These are phyloP conservation scores for Hydropotes inermis DNA, from an alignment of 2,113 vertebrate species.

Conservation along the genomic window DNA sequence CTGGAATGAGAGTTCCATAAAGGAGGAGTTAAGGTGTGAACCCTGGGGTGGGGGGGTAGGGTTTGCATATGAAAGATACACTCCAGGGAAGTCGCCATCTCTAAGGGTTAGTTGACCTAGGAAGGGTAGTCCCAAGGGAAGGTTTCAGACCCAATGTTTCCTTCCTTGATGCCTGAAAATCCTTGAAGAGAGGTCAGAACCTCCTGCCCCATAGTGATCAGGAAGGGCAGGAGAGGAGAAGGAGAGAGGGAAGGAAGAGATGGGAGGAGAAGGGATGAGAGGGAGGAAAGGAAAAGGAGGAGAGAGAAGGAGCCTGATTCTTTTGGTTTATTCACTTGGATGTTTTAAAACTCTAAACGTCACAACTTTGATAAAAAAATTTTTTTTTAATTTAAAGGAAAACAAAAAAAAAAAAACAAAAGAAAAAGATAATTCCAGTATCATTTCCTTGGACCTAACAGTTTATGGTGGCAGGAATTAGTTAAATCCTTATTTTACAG, in stretches of 20 bases:
- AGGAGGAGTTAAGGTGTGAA: not conserved
- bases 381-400: not conserved
- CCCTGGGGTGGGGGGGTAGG: too few relatives aligned
- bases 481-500: not conserved
- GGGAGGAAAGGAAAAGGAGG: not conserved
- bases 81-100: not conserved
- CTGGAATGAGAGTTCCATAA: not conserved
- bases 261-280: accelerated
- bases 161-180: not conserved
- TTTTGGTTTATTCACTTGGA: not conserved
- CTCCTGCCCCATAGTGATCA: not conserved
- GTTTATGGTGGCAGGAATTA: not conserved
- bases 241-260: too few relatives aligned
- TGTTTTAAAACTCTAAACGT: not conserved
- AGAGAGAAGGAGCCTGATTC: not conserved
- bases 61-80: not conserved
- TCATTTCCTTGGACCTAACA: not conserved
- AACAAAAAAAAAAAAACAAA: not conserved
- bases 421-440: not conserved
- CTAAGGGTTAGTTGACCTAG: not conserved
- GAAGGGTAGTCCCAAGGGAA: not conserved
- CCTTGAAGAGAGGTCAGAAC: not conserved
- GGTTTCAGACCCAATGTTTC: not conserved
- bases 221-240: not conserved
- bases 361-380: not conserved